Base-by-base conservation (phyloP, 2,888 invertebrate species). In the Eilema depressum region DNA sequence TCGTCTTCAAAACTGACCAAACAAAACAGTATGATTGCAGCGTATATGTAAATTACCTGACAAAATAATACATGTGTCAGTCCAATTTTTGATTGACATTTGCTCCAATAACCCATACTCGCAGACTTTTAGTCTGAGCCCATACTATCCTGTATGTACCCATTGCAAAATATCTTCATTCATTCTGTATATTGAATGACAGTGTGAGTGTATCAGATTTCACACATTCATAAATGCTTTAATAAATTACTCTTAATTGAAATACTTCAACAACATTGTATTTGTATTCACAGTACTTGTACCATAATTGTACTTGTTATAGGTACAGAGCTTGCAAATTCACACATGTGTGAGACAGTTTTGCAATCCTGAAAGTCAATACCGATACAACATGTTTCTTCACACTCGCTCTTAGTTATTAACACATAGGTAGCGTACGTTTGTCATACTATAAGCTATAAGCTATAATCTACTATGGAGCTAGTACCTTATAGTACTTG, bases 281-380 rank as follows among this genome's bases (percentile, higher is more conserved):
- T 25, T 57, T 23, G 33, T 65, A 23, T 30, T 28, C n/a, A n/a
- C 64, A 20, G n/a, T 14, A 23, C 47, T 65, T 25, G 59, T 30
- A 17, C n/a, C n/a, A n/a, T n/a, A n/a, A n/a, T n/a, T n/a, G n/a
- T n/a, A n/a, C n/a, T n/a, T n/a, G n/a, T n/a, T n/a, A n/a, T n/a
- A n/a, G n/a, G n/a, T 23, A 25, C 23, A 26, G 41, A 28, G 59
- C 61, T 57, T 67, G 57, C 68, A n/a, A 33, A 47, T 61, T 63
- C 53, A 56, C 66, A 63, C 63, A 63, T 70, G n/a, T 67, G 63
- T 59, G 63, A 67, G 70, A 69, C 63, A 67, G 28, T 76, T 79
- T 74, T 69, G 76, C 69, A 74, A 79, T 73, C 37, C 47, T 70
- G 61, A 71, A 66, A 70, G 61, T 66, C 47, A 62, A 70, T 71